Evolutionary conservation across 1,140 invertebrate species (phyloP), one percentile per base, ranked within the genome.

Genomic region (Euwallacea fornicatus): DNA sequence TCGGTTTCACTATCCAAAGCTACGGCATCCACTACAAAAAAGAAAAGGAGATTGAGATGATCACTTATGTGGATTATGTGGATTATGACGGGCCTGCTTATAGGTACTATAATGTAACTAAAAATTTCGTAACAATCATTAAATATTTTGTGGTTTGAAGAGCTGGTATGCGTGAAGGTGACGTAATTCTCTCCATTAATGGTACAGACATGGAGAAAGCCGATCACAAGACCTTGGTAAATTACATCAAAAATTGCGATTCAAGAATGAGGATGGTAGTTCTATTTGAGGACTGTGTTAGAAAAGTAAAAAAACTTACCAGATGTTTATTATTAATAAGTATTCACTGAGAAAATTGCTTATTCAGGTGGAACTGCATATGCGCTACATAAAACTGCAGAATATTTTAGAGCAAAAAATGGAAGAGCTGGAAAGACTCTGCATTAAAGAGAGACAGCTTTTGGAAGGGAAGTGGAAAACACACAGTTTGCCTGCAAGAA

Each of bases 51-150:
- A 91, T 94, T 65, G 95, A 97, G 81, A 93, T 97, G 84, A 95
- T 97, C 21, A 97, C 95, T 0, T 98, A 97, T 78, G 95, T 98
- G 33, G 95, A 98, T 80, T 96, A 95, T 78, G 93, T 98, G n/a
- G 95, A 96, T 75, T 90, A 91, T 67, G 92, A 95, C 67, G 94
- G 95, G 0, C 91, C 95, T 7, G 95, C 95, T 0, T 94, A 92
- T 73, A 86, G 71, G 71, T 64, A 72, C 13, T 55, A 42, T n/a
- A n/a, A n/a, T n/a, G n/a, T n/a, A 13, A 66, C 47, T 16, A 9
- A 67, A 67, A 42, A 33, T 33, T 33, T 33, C 21, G 4, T 33
- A 33, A 2, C 21, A 33, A 33, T 33, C 53, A 8, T 43, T 0
- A 46, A 50, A 44, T 0, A 60, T 7, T 61, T 7, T 44, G 11